Evolutionary conservation across 2,797 vertebrate species (phyloP), one percentile per base, ranked within the genome.

Genomic region (Alcedo atthis): DNA sequence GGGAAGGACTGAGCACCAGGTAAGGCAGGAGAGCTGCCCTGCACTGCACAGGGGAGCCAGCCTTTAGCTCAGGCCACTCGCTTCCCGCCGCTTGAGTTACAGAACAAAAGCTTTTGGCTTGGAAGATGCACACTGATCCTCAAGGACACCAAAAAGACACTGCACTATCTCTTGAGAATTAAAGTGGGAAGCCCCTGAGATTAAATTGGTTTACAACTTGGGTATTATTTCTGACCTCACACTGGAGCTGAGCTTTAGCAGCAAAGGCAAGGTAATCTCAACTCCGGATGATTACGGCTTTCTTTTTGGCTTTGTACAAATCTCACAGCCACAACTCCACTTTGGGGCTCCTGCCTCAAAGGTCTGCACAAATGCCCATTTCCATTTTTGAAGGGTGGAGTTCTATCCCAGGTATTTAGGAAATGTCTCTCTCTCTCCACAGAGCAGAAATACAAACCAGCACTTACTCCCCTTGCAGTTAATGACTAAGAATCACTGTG

Each of bases 1-100:
- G n/a, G 6, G 57, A 81, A 51, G 30, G 57, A 66, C 10, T 28
- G 37, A 40, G 17, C n/a, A 10, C 7, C 26, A 13, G 0, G 0
- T 12, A 14, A 45, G 40, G 74, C 85, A 57, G 37, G 15, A 61
- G 78, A 74, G 32, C 8, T 21, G 66, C 30, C 30, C 8, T 0
- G 2, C 63, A 28, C 14, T 8, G 6, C 12, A 45, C 1, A 43
- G 46, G 9, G 33, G 26, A 53, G 21, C 15, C 83, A 76, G 81
- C 42, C 59, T 46, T n/a, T 22, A 63, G 30, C 28, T 11, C 20
- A 19, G 43, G 30, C 25, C 35, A 17, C 45, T 18, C 10, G 18
- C 49, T 45, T 70, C 53, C 33, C 8, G 6, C 51, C 48, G 55
- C n/a, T 43, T 43, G 16, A 80, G 51, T 63, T 49, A 80, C 57